phyloP scores from a whole-genome alignment of 2,797 vertebrate species.

The Crocodylus rhombifer region DNA sequence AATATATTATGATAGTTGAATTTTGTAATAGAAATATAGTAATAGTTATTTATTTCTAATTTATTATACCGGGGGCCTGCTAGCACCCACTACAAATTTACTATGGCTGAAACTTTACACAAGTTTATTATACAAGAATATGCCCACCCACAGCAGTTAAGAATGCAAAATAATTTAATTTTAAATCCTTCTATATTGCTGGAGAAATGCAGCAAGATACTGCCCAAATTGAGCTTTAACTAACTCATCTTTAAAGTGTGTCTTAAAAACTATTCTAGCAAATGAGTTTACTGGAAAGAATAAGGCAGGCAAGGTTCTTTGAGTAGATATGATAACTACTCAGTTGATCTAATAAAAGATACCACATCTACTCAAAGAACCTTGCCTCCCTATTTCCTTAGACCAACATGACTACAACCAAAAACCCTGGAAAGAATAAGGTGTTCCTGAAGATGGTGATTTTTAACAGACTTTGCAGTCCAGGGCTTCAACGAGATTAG shows the following conservation, averaged over 20 bases:
- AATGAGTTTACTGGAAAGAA: background rate
- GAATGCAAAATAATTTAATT: conserved; percentile 25
- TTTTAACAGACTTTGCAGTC: conserved; percentile 11
- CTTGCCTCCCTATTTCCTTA: too few relatives aligned
- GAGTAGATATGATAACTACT: too few relatives aligned
- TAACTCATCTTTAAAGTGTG: background rate
- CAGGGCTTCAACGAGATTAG: background rate
- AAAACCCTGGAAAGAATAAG: too few relatives aligned
- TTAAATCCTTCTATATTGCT: background rate
- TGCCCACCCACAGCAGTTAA: background rate
- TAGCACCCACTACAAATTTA: conserved; percentile 30
- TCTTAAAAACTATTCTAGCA: background rate
- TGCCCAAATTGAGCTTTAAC: background rate
- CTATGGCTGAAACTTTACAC: conserved; percentile 31
- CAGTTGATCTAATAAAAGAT: too few relatives aligned
- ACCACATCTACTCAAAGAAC: too few relatives aligned
- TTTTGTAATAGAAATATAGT: background rate
- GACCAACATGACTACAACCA: too few relatives aligned
- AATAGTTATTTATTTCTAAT: background rate
- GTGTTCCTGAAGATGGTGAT: background rate
- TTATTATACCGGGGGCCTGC: conserved; percentile 21
- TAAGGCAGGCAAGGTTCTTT: background rate
- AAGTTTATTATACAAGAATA: background rate
- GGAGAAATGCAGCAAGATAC: conserved; percentile 2
- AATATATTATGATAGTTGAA: conserved; percentile 42